A percentile compares a stretch with the other conserved stretches of the same genome.
Conservation (phyloP, 2,113 vertebrate genomes). For the Condylura cristata region DNA sequence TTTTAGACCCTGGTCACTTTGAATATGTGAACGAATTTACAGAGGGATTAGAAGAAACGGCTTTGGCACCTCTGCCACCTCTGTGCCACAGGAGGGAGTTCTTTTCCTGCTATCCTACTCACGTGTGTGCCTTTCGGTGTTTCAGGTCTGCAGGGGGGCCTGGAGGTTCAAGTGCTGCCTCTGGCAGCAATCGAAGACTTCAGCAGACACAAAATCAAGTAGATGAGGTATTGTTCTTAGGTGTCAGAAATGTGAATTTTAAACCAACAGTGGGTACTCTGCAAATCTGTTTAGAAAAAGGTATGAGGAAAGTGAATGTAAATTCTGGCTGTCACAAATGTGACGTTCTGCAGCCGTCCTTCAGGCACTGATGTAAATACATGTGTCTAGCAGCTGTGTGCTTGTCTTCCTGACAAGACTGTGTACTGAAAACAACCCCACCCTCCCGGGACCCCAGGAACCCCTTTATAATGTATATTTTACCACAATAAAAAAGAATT, state of each 20-base stretch:
- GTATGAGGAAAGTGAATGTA: not conserved
- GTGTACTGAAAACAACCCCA: not conserved
- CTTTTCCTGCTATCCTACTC: not conserved
- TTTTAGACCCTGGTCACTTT: not conserved
- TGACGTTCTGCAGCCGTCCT: not conserved
- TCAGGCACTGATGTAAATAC: not conserved
- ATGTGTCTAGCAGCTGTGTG: not conserved
- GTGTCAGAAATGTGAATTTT: not conserved
- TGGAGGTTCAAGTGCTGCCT: constrained; percentile 71
- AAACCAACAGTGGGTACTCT: not conserved
- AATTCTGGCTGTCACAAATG: not conserved
- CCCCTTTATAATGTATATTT: not conserved
- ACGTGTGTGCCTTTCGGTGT: not conserved
- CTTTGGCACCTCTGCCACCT: not conserved
- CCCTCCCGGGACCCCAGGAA: not conserved
- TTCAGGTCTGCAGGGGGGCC: constrained; percentile 83
- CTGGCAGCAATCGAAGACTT: constrained; percentile 84
- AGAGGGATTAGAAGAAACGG: not conserved
- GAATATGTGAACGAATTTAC: not conserved
- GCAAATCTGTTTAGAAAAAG: not conserved
- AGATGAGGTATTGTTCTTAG: constrained; percentile 84
- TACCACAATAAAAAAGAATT: not conserved
- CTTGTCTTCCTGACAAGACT: not conserved
- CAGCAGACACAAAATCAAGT: constrained; percentile 90
- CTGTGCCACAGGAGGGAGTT: not conserved